Conservation (phyloP, 2,113 vertebrate genomes). For the Orcinus orca region DNA sequence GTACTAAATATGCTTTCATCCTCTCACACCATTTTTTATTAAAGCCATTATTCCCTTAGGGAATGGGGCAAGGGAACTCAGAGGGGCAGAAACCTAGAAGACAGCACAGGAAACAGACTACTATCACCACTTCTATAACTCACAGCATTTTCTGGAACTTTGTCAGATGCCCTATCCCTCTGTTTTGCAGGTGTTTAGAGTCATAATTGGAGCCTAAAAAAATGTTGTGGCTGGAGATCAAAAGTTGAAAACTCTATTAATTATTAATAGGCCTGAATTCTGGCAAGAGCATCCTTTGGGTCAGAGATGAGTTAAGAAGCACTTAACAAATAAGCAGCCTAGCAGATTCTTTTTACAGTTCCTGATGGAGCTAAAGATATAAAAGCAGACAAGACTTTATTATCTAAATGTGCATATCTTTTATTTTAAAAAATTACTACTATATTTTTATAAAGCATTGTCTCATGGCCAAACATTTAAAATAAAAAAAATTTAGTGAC, state of each 20-base stretch:
- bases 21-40: neutral
- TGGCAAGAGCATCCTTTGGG: slow-evolving; percentile 30
- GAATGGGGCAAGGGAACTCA: neutral
- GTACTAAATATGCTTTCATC: neutral
- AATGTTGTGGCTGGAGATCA: neutral
- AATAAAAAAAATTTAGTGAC: slow-evolving; percentile 20
- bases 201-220: neutral
- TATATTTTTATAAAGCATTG: slow-evolving; percentile 53
- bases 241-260: slow-evolving; percentile 51
- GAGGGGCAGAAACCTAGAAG: neutral
- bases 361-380: slow-evolving; percentile 8
- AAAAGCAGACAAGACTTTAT: slow-evolving; percentile 18
- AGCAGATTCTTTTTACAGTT: slow-evolving; percentile 43
- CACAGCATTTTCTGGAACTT: neutral
- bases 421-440: slow-evolving; percentile 71
- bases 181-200: slow-evolving; percentile 36
- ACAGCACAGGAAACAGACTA: neutral
- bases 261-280: slow-evolving; percentile 38
- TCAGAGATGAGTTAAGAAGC: slow-evolving; percentile 24
- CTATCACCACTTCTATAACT: neutral
- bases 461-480: slow-evolving; percentile 60
- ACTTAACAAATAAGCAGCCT: slow-evolving; percentile 32
- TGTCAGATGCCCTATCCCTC: neutral
- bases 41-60: slow-evolving; percentile 1
- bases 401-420: slow-evolving; percentile 47